phyloP scores from a whole-genome alignment of 2,113 vertebrate species.

The Burhinus bistriatus region DNA sequence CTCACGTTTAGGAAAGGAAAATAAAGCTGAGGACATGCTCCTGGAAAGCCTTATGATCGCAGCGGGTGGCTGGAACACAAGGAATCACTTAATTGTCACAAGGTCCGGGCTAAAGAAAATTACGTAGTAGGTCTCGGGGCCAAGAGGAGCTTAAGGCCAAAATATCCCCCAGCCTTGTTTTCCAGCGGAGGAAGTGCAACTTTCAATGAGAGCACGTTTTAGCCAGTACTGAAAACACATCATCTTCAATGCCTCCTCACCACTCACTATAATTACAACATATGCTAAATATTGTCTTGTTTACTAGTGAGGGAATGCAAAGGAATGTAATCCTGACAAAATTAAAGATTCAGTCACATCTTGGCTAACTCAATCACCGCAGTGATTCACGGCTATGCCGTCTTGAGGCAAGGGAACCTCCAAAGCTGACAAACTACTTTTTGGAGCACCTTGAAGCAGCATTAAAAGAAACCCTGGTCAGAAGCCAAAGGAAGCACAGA shows the following conservation, averaged over 20 bases:
- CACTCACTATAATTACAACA: neutral
- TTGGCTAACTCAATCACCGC: neutral
- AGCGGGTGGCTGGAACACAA: neutral
- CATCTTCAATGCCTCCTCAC: neutral
- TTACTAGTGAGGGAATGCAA: neutral
- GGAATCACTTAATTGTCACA: neutral
- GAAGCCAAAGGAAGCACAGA: neutral
- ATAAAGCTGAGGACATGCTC: neutral
- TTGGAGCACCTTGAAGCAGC: constrained; percentile 32
- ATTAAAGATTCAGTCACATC: constrained; percentile 37
- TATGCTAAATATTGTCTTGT: neutral
- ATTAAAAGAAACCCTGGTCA: neutral
- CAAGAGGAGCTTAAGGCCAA: neutral
- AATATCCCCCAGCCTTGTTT: neutral
- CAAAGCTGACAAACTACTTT: neutral
- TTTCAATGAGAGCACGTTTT: neutral
- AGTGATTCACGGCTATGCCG: constrained; percentile 31
- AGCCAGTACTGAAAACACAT: neutral
- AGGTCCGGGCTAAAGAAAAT: neutral
- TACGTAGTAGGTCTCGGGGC: neutral
- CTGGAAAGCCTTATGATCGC: neutral
- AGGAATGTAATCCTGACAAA: constrained; percentile 25
- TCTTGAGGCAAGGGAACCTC: neutral
- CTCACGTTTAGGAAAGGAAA: neutral
- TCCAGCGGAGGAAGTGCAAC: neutral